These are phyloP conservation scores for Scartelaos histophorus DNA, from an alignment of 2,113 vertebrate species.

Conservation along the genomic window DNA sequence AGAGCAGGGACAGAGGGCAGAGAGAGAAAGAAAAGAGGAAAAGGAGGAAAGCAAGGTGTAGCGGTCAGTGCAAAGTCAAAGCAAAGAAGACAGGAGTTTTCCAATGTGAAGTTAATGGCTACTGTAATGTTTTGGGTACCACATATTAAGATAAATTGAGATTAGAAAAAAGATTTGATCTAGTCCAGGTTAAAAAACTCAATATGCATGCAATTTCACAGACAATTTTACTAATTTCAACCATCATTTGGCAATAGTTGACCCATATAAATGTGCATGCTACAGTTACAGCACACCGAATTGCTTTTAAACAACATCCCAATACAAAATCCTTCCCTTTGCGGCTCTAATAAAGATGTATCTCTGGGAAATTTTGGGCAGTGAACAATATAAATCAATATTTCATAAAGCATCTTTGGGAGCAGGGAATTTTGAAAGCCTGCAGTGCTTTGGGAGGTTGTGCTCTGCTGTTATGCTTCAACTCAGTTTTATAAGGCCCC, in stretches of 20 bases:
- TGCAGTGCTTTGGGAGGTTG: not conserved
- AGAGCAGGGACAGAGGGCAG: not conserved
- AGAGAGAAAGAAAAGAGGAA: slow-evolving; percentile 3
- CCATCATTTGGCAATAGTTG: too few relatives aligned
- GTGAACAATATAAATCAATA: slow-evolving; percentile 4
- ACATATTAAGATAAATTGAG: too few relatives aligned
- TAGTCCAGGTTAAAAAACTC: too few relatives aligned
- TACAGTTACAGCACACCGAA: too few relatives aligned
- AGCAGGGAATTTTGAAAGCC: not conserved
- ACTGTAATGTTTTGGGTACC: too few relatives aligned
- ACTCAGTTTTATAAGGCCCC: not conserved
- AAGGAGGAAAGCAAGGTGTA: not conserved
- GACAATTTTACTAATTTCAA: too few relatives aligned
- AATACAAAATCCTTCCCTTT: not conserved
- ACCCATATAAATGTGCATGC: too few relatives aligned
- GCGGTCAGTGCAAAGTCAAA: slow-evolving; percentile 26
- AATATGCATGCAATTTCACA: too few relatives aligned
- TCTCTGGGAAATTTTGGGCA: not conserved
- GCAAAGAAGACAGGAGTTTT: not conserved
- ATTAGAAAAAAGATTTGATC: too few relatives aligned
- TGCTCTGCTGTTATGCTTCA: not conserved
- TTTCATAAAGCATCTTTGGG: slow-evolving; percentile 4
- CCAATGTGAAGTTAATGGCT: not conserved
- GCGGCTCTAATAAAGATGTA: not conserved
- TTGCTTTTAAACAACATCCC: not conserved